These are phyloP conservation scores for Melangyna quadrimaculata DNA, from an alignment of 2,888 invertebrate species.

Conservation along the genomic window DNA sequence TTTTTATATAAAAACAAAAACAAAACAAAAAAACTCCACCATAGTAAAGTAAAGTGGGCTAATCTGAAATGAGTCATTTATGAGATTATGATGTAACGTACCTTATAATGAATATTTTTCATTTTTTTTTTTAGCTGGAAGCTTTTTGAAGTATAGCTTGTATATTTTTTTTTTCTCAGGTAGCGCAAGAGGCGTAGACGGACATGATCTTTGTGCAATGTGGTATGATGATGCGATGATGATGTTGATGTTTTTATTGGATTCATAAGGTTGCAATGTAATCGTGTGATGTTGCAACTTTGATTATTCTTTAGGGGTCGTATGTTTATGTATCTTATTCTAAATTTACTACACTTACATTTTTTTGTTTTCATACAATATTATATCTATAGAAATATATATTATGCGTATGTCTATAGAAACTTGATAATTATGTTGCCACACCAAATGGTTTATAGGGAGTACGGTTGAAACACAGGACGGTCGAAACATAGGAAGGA, in stretches of 20 bases:
- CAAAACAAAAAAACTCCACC: conserved; percentile 34
- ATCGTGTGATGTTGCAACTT: neutral
- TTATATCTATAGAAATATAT: no score
- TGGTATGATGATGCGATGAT: conserved; percentile 5
- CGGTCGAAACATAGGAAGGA: no score
- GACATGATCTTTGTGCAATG: conserved; percentile 23
- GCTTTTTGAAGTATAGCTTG: neutral
- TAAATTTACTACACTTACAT: neutral
- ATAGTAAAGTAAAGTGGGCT: conserved; percentile 54
- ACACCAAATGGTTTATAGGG: no score
- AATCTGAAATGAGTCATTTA: conserved; percentile 58
- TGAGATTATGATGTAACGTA: conserved; percentile 39
- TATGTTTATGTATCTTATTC: neutral
- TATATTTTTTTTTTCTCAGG: neutral
- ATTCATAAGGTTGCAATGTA: neutral
- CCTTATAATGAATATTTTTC: conserved; percentile 4
- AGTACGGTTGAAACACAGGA: no score
- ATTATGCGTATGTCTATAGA: no score
- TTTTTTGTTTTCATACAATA: no score
- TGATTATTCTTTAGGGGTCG: neutral
- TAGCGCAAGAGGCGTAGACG: conserved; percentile 3
- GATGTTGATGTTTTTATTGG: neutral
- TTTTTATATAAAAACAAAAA: neutral
- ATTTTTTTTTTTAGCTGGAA: neutral
- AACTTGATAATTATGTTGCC: no score